Evolutionary conservation across 2,797 vertebrate species (phyloP).

Genomic region (Paramormyrops hopkinsi): DNA sequence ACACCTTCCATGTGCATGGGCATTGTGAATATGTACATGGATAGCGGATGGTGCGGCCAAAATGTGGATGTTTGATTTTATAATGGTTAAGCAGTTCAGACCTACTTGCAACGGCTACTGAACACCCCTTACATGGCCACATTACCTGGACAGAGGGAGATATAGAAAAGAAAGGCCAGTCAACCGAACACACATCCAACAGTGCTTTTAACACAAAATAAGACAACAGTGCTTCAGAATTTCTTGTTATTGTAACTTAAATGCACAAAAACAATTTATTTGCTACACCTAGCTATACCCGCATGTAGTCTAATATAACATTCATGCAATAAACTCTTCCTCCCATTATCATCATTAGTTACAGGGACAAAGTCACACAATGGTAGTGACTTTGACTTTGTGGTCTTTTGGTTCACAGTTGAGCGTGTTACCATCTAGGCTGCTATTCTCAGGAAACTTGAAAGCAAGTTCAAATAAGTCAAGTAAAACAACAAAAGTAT

Average conservation of each 20-base stretch:
- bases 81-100: neutral
- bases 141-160: constrained; percentile 18
- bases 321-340: too few relatives aligned
- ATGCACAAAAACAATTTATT: too few relatives aligned
- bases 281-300: too few relatives aligned
- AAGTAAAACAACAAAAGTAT: neutral
- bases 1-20: constrained; percentile 27
- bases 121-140: constrained; percentile 25
- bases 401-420: too few relatives aligned
- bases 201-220: neutral
- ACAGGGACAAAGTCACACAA: too few relatives aligned
- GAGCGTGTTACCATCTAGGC: too few relatives aligned
- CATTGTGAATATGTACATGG: constrained; percentile 25
- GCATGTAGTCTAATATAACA: too few relatives aligned
- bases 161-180: neutral
- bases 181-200: neutral
- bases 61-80: constrained; percentile 21
- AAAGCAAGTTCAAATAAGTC: neutral
- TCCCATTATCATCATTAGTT: too few relatives aligned
- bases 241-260: too few relatives aligned
- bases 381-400: too few relatives aligned
- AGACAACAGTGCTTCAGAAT: too few relatives aligned
- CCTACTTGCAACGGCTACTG: neutral
- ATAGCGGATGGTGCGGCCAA: constrained; percentile 13
- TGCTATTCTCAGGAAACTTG: neutral